Evolutionary conservation across 92 coral and sea anemone genomes (phyloP).

Genomic region (Chrysogorgia sp.): DNA sequence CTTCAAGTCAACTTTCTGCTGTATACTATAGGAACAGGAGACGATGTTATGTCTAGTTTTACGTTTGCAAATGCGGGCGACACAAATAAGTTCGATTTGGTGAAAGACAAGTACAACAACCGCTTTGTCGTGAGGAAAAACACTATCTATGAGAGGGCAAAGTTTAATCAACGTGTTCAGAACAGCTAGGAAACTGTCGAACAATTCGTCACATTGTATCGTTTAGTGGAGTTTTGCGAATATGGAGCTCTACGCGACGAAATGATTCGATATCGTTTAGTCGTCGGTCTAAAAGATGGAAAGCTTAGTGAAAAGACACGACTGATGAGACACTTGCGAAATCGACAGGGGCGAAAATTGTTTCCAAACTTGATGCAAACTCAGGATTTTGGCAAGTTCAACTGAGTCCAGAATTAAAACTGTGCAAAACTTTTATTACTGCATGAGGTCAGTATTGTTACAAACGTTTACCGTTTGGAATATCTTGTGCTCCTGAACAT

Average conservation of each 20-base stretch:
- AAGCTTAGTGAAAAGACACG: too few species aligned
- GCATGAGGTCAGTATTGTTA: slow-evolving; percentile 70
- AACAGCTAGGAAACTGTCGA: slow-evolving; percentile 47
- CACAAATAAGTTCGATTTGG: slow-evolving; percentile 34
- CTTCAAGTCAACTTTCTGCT: slow-evolving; percentile 36
- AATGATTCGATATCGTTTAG: not conserved
- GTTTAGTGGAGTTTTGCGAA: slow-evolving; percentile 15
- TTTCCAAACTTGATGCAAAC: slow-evolving; percentile 71
- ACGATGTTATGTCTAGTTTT: slow-evolving; percentile 38
- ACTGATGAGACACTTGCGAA: slow-evolving; percentile 69
- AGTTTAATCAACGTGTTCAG: slow-evolving; percentile 54
- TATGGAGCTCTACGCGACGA: slow-evolving; percentile 1
- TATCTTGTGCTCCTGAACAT: slow-evolving; percentile 73
- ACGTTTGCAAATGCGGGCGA: slow-evolving; percentile 30
- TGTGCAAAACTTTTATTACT: slow-evolving; percentile 64
- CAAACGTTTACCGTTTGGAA: slow-evolving; percentile 65
- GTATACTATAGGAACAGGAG: slow-evolving; percentile 43
- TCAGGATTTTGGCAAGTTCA: slow-evolving; percentile 72
- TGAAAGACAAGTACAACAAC: slow-evolving; percentile 49
- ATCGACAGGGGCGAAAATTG: slow-evolving; percentile 68
- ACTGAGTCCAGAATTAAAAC: slow-evolving; percentile 56
- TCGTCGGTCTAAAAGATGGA: not conserved
- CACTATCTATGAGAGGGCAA: slow-evolving; percentile 54
- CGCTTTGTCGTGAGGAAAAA: slow-evolving; percentile 39
- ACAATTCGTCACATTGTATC: slow-evolving; percentile 33